phyloP scores from a whole-genome alignment of 2,797 vertebrate species.

The Brachyrhaphis roseni region DNA sequence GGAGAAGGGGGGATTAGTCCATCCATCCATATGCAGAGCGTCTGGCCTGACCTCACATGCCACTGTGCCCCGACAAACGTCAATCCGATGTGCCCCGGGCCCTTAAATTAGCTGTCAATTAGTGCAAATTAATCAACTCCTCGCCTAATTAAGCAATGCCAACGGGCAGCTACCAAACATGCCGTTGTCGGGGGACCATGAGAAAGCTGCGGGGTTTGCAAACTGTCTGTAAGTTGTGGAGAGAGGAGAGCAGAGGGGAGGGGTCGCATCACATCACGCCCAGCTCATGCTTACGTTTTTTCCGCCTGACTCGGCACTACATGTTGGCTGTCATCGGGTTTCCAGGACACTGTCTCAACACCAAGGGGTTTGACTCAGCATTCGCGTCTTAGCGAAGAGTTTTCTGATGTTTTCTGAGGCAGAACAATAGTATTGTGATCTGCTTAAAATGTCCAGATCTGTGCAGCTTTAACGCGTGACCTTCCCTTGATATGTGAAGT shows the following conservation, averaged over 20 bases:
- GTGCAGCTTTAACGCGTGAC: conserved; percentile 47
- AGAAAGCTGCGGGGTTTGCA: conserved; percentile 90
- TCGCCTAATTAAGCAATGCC: conserved; percentile 98
- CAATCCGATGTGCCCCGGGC: conserved; percentile 91
- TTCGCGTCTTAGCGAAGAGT: neutral
- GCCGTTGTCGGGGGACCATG: conserved; percentile 89
- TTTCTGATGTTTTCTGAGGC: neutral
- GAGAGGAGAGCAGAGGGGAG: conserved; percentile 1
- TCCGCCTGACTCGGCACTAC: conserved; percentile 66
- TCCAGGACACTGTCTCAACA: conserved; percentile 29
- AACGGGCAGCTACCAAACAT: conserved; percentile 92
- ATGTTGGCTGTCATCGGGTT: conserved; percentile 70
- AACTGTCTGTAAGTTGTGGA: conserved; percentile 84
- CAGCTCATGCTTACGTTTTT: conserved; percentile 54
- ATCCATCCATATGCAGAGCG: conserved; percentile 57
- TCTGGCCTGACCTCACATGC: conserved; percentile 85
- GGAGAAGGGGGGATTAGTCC: conserved; percentile 4
- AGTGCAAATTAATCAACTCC: conserved; percentile 99
- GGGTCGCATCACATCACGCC: conserved; percentile 69
- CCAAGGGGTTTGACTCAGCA: conserved; percentile 32
- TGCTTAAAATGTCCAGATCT: neutral
- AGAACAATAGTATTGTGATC: neutral
- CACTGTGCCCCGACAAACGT: conserved; percentile 87
- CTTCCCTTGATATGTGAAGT: conserved; percentile 59
- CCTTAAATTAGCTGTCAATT: conserved; percentile 99